Percentiles rank a stretch among this genome's conserved stretches.
phyloP scores from a whole-genome alignment of 2,888 invertebrate genomes.

The Lithosia quadra region DNA sequence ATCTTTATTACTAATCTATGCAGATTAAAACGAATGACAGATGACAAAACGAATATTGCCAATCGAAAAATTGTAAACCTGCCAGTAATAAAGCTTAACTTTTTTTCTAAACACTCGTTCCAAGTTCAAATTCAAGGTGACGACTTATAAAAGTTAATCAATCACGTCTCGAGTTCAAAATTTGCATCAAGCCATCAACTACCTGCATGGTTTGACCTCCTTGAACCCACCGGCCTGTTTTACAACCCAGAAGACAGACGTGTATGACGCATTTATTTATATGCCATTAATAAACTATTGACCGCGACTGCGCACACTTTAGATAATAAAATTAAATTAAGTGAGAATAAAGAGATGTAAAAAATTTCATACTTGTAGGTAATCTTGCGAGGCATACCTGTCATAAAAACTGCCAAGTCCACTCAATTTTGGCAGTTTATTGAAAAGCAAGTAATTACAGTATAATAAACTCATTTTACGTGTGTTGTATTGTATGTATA shows the following conservation, averaged over 20 bases:
- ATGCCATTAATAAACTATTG: slow-evolving; percentile 11
- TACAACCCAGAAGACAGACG: slow-evolving; percentile 17
- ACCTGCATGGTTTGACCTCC: slow-evolving; percentile 26
- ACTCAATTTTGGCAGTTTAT: no score
- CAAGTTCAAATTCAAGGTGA: slow-evolving; percentile 22
- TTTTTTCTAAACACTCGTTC: not conserved
- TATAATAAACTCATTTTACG: no score
- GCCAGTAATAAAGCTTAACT: not conserved
- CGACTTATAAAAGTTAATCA: slow-evolving; percentile 13
- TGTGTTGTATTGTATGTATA: no score
- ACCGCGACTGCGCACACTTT: no score
- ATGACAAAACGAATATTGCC: not conserved
- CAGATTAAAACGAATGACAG: not conserved
- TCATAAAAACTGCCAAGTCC: no score
- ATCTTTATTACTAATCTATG: not conserved
- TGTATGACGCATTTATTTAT: slow-evolving; percentile 8
- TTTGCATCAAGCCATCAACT: slow-evolving; percentile 19
- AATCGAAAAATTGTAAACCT: slow-evolving; percentile 12
- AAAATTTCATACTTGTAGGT: not conserved
- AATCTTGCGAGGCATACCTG: no score
- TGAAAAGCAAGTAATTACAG: no score
- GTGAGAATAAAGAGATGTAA: no score
- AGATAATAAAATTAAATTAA: no score
- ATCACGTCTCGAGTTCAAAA: slow-evolving; percentile 13
- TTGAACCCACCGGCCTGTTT: slow-evolving; percentile 21